Conservation (phyloP, 92 coral and sea anemone species). For the Heteractis magnifica region DNA sequence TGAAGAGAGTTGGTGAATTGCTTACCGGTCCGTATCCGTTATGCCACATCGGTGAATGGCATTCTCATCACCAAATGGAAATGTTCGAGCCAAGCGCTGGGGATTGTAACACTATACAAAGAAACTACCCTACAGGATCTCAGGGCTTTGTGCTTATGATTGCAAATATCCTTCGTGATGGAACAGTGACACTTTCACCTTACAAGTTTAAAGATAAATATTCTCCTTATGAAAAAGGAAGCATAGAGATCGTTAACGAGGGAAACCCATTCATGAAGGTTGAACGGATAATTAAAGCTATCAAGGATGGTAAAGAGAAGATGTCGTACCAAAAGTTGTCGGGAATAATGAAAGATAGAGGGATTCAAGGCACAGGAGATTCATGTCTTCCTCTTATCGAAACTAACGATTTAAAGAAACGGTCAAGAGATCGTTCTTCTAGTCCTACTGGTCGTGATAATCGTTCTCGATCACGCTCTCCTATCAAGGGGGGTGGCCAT, state of each 20-base stretch:
- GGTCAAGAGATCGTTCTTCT: background rate
- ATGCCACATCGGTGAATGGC: constrained; percentile 99
- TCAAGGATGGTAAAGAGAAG: constrained; percentile 20
- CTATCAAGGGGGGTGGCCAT: background rate
- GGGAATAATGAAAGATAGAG: background rate
- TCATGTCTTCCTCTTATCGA: background rate
- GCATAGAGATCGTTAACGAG: constrained; percentile 3
- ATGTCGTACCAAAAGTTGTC: background rate
- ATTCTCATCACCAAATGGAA: constrained; percentile 76
- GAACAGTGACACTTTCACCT: constrained; percentile 54
- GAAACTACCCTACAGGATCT: constrained; percentile 76
- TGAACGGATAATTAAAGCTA: background rate
- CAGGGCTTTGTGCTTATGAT: constrained; percentile 80
- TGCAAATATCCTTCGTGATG: constrained; percentile 55
- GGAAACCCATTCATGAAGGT: constrained; percentile 34
- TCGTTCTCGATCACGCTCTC: constrained; percentile 26
- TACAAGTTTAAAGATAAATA: constrained; percentile 49
- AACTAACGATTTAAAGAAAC: background rate
- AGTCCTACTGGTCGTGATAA: no score
- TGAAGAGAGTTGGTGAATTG: constrained; percentile 65
- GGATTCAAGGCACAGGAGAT: background rate
- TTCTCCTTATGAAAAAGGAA: constrained; percentile 25
- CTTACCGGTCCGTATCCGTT: constrained; percentile 59
- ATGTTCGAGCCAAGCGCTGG: constrained; percentile 77
- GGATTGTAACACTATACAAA: constrained; percentile 73